Base-by-base conservation (phyloP, 2,888 invertebrate genomes). In the Protodeltote pygarga region DNA sequence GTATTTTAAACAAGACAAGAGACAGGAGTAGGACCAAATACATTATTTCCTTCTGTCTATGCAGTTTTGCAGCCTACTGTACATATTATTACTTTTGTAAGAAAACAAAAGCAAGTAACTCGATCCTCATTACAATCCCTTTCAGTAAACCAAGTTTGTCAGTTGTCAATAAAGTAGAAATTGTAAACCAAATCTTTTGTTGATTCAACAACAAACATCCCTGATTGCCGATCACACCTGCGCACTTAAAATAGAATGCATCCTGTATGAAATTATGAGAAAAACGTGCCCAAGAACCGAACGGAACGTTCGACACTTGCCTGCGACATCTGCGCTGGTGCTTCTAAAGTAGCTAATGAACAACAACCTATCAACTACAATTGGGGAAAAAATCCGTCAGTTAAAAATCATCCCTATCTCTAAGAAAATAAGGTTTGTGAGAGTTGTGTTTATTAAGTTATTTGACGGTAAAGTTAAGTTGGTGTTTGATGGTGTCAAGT, bases 261-360 rank as follows among this genome's bases (percentile, higher is more conserved):
- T 81, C 83, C 83, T 65, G 73, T 46, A 49, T 49, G 46, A 57
- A 72, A 63, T 42, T 57, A 51, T 48, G 46, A 70, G 70, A 83
- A 84, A 79, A 79, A 77, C 77, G 79, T 78, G 79, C 54, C 62
- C 53, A 70, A 77, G 75, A 62, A 60, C 54, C 64, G 52, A 59
- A 44, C 42, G 29, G 45, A 51, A 50, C 48, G 46, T 41, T 39
- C 3, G 11, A 31, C 42, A 29, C 53, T 45, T 20, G 45, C 38
- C 65, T 50, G 40, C 45, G 28, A 47, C 63, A 65, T 54, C 54
- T 64, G 46, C 13, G 55, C 35, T 10, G 24, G 28, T 44, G 21
- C 45, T 45, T 57, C 11, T 40, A 57, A 70, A 70, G 60, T 70
- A 60, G 63, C 55, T 63, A 52, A 59, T 57, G 57, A 40, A 35